A percentile compares a stretch with the other conserved stretches of the same genome.
Conservation (phyloP, 2,888 invertebrate genomes). For the Leptura quadrifasciata region DNA sequence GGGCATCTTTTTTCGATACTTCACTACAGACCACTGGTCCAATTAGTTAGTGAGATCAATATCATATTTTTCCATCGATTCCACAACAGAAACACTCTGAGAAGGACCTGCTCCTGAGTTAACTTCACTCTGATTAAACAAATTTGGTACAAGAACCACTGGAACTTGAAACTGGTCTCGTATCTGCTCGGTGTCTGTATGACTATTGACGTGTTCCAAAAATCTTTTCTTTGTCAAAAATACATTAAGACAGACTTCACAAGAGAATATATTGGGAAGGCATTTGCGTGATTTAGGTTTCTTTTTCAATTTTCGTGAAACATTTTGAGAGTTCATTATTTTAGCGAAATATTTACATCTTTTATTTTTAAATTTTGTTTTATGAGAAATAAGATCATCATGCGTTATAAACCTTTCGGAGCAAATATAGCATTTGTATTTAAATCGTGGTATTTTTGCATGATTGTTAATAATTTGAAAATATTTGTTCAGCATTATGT, state of each 20-base stretch:
- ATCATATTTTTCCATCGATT: neutral
- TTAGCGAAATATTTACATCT: slow-evolving; percentile 44
- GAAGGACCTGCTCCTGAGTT: neutral
- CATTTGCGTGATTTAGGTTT: slow-evolving; percentile 10
- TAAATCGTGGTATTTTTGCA: slow-evolving; percentile 50
- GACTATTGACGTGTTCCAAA: slow-evolving; percentile 41
- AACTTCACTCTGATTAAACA: neutral
- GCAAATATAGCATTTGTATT: slow-evolving; percentile 55
- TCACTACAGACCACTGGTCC: neutral
- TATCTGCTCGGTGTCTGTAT: neutral
- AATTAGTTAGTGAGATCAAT: neutral
- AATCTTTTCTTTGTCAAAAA: slow-evolving; percentile 44
- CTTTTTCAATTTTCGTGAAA: neutral
- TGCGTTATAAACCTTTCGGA: slow-evolving; percentile 44
- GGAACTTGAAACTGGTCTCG: slow-evolving; percentile 32
- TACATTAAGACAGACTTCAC: slow-evolving; percentile 47
- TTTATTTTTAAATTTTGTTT: slow-evolving; percentile 44
- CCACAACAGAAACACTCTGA: neutral
- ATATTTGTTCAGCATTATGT: slow-evolving; percentile 39
- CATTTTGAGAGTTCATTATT: neutral
- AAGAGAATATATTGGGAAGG: slow-evolving; percentile 36
- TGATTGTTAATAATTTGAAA: slow-evolving; percentile 45
- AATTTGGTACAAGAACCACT: slow-evolving; percentile 10
- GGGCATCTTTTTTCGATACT: slow-evolving; percentile 39
- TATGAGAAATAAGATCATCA: slow-evolving; percentile 44